phyloP scores from a whole-genome alignment of 2,113 vertebrate genomes.

The Vulpes ferrilata region DNA sequence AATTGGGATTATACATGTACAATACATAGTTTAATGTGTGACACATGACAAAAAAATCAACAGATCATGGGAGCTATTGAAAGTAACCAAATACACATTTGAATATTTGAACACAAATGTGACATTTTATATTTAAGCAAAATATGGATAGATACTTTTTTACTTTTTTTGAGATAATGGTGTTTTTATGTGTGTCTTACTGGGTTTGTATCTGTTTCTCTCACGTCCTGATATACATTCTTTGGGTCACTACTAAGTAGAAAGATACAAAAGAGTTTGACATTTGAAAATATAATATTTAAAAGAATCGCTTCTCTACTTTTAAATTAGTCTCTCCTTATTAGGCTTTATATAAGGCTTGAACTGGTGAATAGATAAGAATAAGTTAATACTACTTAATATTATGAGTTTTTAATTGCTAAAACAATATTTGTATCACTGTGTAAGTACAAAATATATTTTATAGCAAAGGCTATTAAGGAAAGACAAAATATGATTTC shows the following conservation, averaged over 20 bases:
- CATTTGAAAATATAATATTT: conserved; percentile 9
- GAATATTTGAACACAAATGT: background rate
- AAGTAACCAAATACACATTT: background rate
- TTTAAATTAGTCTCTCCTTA: background rate
- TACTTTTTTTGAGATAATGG: background rate
- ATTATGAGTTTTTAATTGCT: background rate
- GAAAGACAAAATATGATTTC: background rate
- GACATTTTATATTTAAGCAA: background rate
- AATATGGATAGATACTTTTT: background rate
- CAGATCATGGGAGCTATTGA: background rate
- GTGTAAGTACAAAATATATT: background rate
- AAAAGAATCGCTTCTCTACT: background rate
- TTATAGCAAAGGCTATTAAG: background rate
- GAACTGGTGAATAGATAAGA: background rate
- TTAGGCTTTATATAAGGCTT: background rate
- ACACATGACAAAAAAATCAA: background rate
- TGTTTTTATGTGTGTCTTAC: background rate
- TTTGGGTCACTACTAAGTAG: background rate
- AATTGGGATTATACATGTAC: background rate
- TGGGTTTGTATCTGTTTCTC: background rate
- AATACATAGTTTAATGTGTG: background rate
- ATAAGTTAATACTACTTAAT: background rate
- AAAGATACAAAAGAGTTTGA: background rate
- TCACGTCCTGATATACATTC: background rate
- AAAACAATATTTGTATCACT: background rate